Evolutionary conservation across 2,797 vertebrate genomes (phyloP).

Genomic region (Mormyrops attenuatus): DNA sequence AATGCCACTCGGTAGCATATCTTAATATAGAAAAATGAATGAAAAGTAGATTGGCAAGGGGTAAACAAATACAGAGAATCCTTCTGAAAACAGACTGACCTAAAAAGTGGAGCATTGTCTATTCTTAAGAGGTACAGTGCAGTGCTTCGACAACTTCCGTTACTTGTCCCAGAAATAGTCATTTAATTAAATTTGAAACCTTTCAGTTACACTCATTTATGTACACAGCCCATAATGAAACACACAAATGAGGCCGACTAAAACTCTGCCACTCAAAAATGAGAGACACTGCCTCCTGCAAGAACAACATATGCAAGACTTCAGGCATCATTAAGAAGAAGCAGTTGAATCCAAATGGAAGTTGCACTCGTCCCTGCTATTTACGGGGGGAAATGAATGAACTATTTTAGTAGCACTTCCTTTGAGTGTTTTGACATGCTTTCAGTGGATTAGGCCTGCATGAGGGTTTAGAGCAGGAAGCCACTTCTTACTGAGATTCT

Average conservation of each 20-base stretch:
- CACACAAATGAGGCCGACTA: not conserved
- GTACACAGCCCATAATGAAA: not conserved
- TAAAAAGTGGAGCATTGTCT: not conserved
- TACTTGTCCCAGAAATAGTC: not conserved
- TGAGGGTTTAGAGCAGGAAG: not conserved
- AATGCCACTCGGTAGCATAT: not conserved
- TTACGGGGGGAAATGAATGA: not conserved
- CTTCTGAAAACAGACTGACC: not conserved
- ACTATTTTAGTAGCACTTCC: slow-evolving; percentile 3
- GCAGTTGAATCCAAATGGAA: not conserved
- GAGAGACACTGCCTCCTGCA: not conserved
- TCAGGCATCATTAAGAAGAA: not conserved
- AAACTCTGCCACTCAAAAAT: not conserved
- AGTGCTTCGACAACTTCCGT: not conserved
- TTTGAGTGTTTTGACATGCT: slow-evolving; percentile 1
- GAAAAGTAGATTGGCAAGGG: not conserved
- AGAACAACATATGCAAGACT: not conserved
- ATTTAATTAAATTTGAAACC: slow-evolving; percentile 4
- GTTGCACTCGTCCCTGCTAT: not conserved
- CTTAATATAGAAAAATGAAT: not conserved
- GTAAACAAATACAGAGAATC: not conserved
- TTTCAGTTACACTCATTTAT: not conserved
- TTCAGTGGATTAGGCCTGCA: not conserved
- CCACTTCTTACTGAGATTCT: not conserved
- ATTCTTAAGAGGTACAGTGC: not conserved